These are phyloP conservation scores for Sterrhoptilus dennistouni DNA, from an alignment of 2,113 vertebrate species.

Conservation along the genomic window DNA sequence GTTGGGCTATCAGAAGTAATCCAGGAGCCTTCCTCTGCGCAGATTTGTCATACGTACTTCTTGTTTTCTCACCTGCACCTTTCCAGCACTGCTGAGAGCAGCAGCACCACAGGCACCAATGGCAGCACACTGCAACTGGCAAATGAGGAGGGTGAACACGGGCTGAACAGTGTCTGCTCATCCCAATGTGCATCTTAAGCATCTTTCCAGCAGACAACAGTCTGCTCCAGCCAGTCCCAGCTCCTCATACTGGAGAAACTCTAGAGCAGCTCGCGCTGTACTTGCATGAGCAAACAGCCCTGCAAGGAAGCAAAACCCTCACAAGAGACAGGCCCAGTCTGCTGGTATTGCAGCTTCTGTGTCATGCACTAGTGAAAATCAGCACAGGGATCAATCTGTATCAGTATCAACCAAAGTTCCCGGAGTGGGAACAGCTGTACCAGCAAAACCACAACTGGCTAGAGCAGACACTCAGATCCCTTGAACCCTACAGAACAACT, in stretches of 20 bases:
- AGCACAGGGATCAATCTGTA: neutral
- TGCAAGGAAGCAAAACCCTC: neutral
- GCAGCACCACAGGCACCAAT: neutral
- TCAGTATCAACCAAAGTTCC: neutral
- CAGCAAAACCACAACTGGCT: neutral
- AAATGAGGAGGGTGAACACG: neutral
- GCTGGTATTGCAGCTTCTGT: neutral
- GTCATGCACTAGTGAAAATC: neutral
- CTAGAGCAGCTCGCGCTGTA: fast-evolving
- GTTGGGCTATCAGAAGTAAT: neutral
- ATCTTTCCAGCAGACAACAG: neutral
- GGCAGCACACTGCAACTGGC: neutral
- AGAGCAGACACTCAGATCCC: fast-evolving
- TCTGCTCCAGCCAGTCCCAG: neutral
- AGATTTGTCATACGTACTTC: neutral
- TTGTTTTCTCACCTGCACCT: neutral
- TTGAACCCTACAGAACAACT: neutral
- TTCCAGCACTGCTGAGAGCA: neutral
- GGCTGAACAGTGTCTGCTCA: neutral
- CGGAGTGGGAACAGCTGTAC: neutral
- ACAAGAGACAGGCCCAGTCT: neutral
- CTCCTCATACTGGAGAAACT: neutral
- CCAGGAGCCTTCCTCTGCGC: neutral
- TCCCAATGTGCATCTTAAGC: fast-evolving
- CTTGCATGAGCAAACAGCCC: fast-evolving